Percentiles rank a stretch among this genome's conserved stretches.
These are phyloP conservation scores for Cerceris ruficornis DNA, from an alignment of 2,888 invertebrate species.

Conservation along the genomic window DNA sequence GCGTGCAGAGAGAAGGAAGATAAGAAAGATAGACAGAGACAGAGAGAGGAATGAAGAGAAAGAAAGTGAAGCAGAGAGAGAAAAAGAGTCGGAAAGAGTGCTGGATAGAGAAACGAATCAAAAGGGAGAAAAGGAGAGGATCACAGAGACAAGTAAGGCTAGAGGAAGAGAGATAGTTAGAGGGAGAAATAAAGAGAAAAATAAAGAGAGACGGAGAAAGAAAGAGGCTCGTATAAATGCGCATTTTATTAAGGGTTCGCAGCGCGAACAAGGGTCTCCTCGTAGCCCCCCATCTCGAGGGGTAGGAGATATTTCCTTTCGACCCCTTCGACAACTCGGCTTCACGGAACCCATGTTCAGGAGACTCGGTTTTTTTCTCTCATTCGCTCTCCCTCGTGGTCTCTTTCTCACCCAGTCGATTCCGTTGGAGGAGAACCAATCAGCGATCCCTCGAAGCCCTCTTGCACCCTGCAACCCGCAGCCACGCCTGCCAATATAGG, in stretches of 20 bases:
- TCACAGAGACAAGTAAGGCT: too few species aligned
- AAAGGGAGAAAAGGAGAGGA: too few species aligned
- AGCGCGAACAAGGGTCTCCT: constrained; percentile 65
- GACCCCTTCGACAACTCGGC: constrained; percentile 61
- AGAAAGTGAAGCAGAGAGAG: too few species aligned
- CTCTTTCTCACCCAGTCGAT: constrained; percentile 63
- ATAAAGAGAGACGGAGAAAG: too few species aligned
- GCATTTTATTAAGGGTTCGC: constrained; percentile 77
- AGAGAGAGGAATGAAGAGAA: too few species aligned
- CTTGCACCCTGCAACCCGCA: constrained; percentile 75
- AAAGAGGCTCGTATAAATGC: constrained; percentile 74
- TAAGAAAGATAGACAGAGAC: too few species aligned
- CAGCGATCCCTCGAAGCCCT: constrained; percentile 76
- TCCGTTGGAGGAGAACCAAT: constrained; percentile 76
- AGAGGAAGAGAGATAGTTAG: too few species aligned
- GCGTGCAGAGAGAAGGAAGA: constrained; percentile 7
- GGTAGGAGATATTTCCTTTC: constrained; percentile 61
- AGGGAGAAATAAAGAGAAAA: too few species aligned
- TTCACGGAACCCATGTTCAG: constrained; percentile 48
- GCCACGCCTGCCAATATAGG: constrained; percentile 82
- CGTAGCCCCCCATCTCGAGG: constrained; percentile 24
- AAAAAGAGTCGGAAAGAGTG: too few species aligned
- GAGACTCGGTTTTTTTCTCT: constrained; percentile 16
- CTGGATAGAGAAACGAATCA: too few species aligned
- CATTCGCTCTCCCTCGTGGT: constrained; percentile 18